These are phyloP conservation scores for Simalia tracyae DNA, from an alignment of 2,797 vertebrate genomes.

Conservation along the genomic window DNA sequence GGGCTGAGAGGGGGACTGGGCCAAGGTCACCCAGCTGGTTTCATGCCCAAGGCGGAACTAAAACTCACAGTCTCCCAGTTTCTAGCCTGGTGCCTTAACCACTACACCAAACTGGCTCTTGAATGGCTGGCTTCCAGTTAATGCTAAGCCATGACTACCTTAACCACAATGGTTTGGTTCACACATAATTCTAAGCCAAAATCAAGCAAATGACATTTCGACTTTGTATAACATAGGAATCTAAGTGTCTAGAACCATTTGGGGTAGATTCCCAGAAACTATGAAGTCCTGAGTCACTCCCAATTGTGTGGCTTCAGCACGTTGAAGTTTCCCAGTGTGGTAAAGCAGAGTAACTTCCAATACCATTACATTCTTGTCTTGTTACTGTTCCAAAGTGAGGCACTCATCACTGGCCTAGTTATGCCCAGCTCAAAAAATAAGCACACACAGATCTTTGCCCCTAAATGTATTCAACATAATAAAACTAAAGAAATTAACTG, in stretches of 20 bases:
- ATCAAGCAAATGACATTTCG: not conserved
- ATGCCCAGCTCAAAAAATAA: not conserved
- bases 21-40: too few relatives aligned
- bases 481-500: not conserved
- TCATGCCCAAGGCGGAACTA: too few relatives aligned
- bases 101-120: too few relatives aligned
- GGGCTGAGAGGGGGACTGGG: too few relatives aligned
- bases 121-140: too few relatives aligned
- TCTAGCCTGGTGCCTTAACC: too few relatives aligned
- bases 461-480: not conserved
- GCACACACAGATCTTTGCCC: not conserved
- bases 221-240: not conserved
- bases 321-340: not conserved
- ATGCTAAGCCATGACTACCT: too few relatives aligned
- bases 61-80: too few relatives aligned
- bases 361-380: not conserved
- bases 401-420: not conserved
- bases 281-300: not conserved
- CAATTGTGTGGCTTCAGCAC: not conserved
- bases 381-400: not conserved
- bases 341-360: not conserved
- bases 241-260: not conserved
- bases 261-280: not conserved
- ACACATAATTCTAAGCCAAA: too few relatives aligned
- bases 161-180: too few relatives aligned